These are phyloP conservation scores for Urocolius indicus DNA, from an alignment of 2,113 vertebrate species.

Conservation along the genomic window DNA sequence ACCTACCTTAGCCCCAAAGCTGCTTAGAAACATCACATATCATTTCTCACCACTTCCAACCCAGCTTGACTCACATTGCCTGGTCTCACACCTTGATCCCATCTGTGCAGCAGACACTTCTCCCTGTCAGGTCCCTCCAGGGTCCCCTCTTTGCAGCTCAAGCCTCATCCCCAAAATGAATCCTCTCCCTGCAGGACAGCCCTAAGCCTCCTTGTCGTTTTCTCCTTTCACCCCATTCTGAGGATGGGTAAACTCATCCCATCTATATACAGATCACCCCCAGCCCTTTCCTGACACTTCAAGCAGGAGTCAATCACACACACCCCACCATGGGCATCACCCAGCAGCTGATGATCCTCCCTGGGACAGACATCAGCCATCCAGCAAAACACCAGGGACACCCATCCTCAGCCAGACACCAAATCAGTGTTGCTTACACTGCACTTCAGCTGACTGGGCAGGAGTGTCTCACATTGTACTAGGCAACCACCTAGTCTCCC, in stretches of 20 bases:
- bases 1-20: background rate
- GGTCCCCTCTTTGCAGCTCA: background rate
- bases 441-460: background rate
- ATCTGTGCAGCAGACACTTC: background rate
- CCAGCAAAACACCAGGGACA: background rate
- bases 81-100: background rate
- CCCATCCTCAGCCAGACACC: background rate
- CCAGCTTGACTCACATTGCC: background rate
- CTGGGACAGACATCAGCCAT: background rate
- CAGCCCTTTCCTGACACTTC: background rate
- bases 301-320: fast-evolving
- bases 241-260: background rate
- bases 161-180: too few species aligned
- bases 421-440: slow-evolving; percentile 12
- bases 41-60: background rate
- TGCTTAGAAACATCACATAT: background rate
- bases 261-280: background rate
- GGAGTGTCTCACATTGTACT: fast-evolving
- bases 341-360: background rate
- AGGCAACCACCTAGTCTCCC: slow-evolving; percentile 39
- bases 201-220: background rate
- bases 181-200: background rate
- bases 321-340: background rate
- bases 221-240: background rate
- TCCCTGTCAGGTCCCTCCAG: background rate